Base-by-base conservation (phyloP, 2,888 invertebrate genomes). In the Margaritifera margaritifera region DNA sequence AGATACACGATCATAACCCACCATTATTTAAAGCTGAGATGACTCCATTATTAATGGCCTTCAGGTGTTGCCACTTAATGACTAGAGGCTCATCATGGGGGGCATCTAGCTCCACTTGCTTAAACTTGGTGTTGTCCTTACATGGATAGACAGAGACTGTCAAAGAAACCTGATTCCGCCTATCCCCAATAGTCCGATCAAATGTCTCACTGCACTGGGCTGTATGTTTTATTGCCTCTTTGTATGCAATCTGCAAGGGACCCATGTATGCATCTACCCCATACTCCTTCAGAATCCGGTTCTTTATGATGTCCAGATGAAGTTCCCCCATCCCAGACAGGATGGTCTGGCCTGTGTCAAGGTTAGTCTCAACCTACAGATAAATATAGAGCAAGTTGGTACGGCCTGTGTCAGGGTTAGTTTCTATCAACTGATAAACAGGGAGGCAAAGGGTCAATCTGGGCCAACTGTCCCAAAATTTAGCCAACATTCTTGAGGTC, bases 291-390 rank as follows among this genome's bases (percentile, higher is more conserved):
- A 93, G 89, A 63, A 99, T 94, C 25, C 99, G 92, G 79, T 98
- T 96, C 86, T 94, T 95, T 55, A 98, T 94, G 71, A 98, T 87
- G 67, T 99, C 98, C 72, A 99, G 91, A 88, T 99, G 99, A 1
- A 99, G 92, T 90, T 99, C 98, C 1, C 99, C 99, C 99, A 99
- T 99, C 20, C 98, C 96, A 53, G 80, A 79, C 27, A 88, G 69
- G 25, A 97, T 93, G 0, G 94, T 95, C 91, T 98, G 97, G 0
- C 95, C 96, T 0, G 95, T 95, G 72, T 96, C 95, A 3, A 92
- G 88, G 86, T 97, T 94, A 20, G 93, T 91, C 57, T 91, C 91
- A 11, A 97, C 95, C 76, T 94, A 72, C 18, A 69, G 42, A 58
- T 2, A 66, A 54, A 62, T 6, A 54, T 31, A 55, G 11, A 42